Evolutionary conservation across 2,888 invertebrate species (phyloP).

Genomic region (Matsumyia berberina): DNA sequence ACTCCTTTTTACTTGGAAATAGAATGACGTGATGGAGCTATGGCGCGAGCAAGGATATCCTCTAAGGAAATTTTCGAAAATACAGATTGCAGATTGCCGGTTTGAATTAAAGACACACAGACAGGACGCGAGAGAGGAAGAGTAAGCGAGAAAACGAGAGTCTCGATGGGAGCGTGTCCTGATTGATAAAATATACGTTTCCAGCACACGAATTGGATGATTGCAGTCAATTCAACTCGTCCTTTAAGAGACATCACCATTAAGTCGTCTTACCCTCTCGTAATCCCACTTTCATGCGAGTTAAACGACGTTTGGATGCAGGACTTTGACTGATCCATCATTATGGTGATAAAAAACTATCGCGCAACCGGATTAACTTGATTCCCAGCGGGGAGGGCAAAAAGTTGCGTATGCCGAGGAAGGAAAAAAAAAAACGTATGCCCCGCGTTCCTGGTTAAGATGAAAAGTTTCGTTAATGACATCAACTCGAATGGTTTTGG

Average conservation of each 20-base stretch:
- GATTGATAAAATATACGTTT: slow-evolving; percentile 48
- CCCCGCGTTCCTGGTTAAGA: not conserved
- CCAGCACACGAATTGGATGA: not conserved
- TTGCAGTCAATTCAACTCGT: slow-evolving; percentile 33
- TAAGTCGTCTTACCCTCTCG: no score
- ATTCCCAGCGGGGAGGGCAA: no score
- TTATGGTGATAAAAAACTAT: no score
- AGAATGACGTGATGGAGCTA: slow-evolving; percentile 41
- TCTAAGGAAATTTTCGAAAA: slow-evolving; percentile 39
- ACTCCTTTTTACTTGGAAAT: slow-evolving; percentile 18
- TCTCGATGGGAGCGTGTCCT: slow-evolving; percentile 25
- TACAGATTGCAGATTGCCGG: slow-evolving; percentile 41
- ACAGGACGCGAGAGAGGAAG: not conserved
- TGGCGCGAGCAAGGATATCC: slow-evolving; percentile 15
- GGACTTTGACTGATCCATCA: not conserved
- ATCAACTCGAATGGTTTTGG: slow-evolving; percentile 34
- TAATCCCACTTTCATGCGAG: slow-evolving; percentile 32
- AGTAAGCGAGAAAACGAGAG: slow-evolving; percentile 1
- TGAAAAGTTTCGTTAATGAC: slow-evolving; percentile 54
- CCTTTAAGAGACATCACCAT: no score
- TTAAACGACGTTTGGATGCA: not conserved
- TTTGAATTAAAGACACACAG: slow-evolving; percentile 12
- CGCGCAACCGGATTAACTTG: no score
- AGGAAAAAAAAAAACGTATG: not conserved
- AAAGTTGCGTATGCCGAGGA: no score